These are phyloP conservation scores for Anastatus disparis DNA, from an alignment of 1,140 invertebrate species.

Conservation along the genomic window DNA sequence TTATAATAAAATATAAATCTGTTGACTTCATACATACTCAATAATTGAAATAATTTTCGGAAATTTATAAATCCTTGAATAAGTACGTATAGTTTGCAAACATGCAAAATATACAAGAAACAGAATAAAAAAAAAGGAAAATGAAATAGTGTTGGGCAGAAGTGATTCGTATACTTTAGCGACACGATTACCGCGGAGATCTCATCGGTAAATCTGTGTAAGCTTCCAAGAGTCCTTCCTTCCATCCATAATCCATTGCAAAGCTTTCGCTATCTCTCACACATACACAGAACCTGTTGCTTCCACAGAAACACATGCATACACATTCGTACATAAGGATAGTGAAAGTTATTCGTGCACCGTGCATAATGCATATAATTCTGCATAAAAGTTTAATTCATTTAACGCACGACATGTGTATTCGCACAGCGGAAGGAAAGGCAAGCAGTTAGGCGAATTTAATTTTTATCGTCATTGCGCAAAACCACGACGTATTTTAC, in stretches of 20 bases:
- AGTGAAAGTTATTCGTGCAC: background rate
- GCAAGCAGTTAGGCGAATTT: no score
- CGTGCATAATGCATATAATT: slow-evolving; percentile 1
- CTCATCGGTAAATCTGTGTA: slow-evolving; percentile 52
- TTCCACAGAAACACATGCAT: background rate
- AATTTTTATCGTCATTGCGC: no score
- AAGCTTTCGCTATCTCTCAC: slow-evolving; percentile 58
- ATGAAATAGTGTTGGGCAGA: background rate
- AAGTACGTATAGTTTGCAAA: no score
- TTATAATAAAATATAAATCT: no score
- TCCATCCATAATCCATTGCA: slow-evolving; percentile 59
- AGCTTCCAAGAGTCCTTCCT: slow-evolving; percentile 51
- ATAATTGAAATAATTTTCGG: no score
- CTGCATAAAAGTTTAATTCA: slow-evolving; percentile 11
- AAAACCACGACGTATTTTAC: no score
- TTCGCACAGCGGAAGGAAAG: no score
- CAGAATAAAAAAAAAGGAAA: no score
- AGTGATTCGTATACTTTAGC: background rate
- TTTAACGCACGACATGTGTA: no score
- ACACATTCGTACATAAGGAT: background rate
- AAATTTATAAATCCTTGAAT: no score
- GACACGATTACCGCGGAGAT: slow-evolving; percentile 31
- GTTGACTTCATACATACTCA: no score
- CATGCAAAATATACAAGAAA: no score
- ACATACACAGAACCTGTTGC: slow-evolving; percentile 13